A percentile compares a stretch with the other conserved stretches of the same genome.
Evolutionary conservation across 2,888 invertebrate species (phyloP).

Genomic region (Nomada ruficornis): DNA sequence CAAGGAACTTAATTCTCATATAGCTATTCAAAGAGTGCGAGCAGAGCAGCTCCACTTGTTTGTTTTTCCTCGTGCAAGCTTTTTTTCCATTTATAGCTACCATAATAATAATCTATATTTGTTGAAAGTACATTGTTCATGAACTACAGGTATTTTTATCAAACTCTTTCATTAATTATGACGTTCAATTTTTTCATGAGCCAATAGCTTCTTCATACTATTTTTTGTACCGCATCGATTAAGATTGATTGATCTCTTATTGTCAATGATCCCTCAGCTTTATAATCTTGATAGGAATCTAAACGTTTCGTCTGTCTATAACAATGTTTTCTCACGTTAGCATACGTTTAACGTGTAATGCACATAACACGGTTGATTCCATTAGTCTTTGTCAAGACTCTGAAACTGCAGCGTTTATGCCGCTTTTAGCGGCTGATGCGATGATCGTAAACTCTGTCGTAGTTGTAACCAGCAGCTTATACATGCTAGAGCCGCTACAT

Average conservation of each 20-base stretch:
- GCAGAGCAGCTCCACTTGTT: slow-evolving; percentile 18
- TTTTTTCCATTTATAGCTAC: slow-evolving; percentile 14
- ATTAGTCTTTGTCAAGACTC: slow-evolving; percentile 60
- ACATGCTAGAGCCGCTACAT: neutral
- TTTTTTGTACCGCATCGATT: neutral
- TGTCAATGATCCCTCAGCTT: neutral
- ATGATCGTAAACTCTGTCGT: slow-evolving; percentile 60
- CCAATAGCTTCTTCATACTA: neutral
- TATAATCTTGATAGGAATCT: neutral
- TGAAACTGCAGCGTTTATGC: slow-evolving; percentile 49
- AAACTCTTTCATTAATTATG: slow-evolving; percentile 8
- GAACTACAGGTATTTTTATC: slow-evolving; percentile 1
- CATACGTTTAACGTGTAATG: neutral
- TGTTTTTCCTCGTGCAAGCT: slow-evolving; percentile 27
- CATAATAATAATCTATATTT: slow-evolving; percentile 33
- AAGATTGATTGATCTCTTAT: neutral
- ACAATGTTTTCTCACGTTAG: slow-evolving; percentile 6
- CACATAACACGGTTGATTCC: slow-evolving; percentile 40
- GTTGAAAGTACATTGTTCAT: slow-evolving; percentile 9
- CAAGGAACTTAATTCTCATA: neutral
- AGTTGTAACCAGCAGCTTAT: slow-evolving; percentile 33
- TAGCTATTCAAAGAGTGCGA: neutral
- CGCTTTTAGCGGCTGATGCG: slow-evolving; percentile 62
- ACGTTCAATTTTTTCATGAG: neutral
- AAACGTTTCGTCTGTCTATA: neutral